Evolutionary conservation across 2,113 vertebrate genomes (phyloP).

Genomic region (Pantherophis guttatus): DNA sequence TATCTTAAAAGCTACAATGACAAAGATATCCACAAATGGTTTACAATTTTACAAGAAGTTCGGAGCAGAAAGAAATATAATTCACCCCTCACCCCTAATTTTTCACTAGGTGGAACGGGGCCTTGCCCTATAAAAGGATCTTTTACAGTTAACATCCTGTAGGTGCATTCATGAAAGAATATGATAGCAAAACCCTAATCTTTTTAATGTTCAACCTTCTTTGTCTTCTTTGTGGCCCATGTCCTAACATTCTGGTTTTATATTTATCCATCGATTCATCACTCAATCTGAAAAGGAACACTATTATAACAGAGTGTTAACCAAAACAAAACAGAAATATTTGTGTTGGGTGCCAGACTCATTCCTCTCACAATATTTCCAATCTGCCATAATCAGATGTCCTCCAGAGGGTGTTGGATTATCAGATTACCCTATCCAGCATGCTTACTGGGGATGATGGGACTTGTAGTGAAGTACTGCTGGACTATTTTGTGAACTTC

Average conservation of each 20-base stretch:
- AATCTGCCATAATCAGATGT: background rate
- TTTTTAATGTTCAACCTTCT: background rate
- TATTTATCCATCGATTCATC: background rate
- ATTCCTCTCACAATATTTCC: background rate
- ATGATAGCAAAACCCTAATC: background rate
- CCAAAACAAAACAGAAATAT: background rate
- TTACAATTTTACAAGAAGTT: conserved; percentile 23
- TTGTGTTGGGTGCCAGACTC: background rate
- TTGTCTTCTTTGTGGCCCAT: background rate
- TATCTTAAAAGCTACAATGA: conserved; percentile 55
- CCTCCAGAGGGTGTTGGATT: background rate
- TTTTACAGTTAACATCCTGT: background rate
- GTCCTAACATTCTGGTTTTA: background rate
- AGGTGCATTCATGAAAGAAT: background rate
- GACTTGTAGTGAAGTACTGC: too few relatives aligned
- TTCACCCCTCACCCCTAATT: background rate
- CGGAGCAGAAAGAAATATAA: conserved; percentile 28
- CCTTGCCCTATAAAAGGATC: background rate
- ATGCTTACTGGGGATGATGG: background rate
- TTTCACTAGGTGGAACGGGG: background rate
- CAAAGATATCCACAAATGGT: conserved; percentile 52
- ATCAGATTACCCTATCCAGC: background rate
- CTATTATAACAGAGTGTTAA: background rate
- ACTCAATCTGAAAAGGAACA: background rate
- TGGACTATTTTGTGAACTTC: too few relatives aligned